A percentile compares a stretch with the other conserved stretches of the same genome.
Conservation (phyloP, 2,113 vertebrate genomes). For the Brachirus orientalis region DNA sequence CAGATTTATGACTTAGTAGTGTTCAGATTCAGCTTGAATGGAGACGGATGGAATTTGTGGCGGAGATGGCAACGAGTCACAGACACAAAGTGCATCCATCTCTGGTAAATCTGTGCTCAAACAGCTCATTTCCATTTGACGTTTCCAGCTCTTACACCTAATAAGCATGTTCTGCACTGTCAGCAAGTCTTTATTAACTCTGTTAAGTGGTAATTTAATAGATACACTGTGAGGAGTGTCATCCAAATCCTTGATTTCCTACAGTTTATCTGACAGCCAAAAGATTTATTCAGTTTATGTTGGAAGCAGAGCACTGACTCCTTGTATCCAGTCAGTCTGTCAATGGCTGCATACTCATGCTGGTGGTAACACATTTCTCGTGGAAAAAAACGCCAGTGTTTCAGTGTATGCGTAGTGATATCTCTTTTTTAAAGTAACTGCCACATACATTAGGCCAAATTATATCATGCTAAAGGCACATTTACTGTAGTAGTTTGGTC, state of each 20-base stretch:
- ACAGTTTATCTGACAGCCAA: not conserved
- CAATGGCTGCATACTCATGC: not conserved
- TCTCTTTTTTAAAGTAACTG: too few relatives aligned
- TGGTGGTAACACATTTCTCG: too few relatives aligned
- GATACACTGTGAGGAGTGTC: not conserved
- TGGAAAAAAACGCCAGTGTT: too few relatives aligned
- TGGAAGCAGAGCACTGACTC: conserved; percentile 1
- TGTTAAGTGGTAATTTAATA: not conserved
- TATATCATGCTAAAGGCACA: not conserved
- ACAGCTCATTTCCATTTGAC: not conserved
- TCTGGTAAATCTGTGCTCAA: not conserved
- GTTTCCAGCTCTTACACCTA: not conserved
- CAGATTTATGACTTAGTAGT: not conserved
- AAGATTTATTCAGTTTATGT: not conserved
- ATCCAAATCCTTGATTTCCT: not conserved
- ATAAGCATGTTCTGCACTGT: not conserved
- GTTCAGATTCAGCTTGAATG: not conserved
- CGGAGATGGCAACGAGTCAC: not conserved
- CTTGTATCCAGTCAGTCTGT: not conserved
- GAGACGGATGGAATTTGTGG: not conserved
- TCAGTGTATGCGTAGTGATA: too few relatives aligned
- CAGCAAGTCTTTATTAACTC: not conserved
- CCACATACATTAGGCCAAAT: too few relatives aligned
- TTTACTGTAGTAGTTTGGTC: conserved; percentile 2
- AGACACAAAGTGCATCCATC: not conserved